Conservation (phyloP, 1,140 invertebrate species). For the Phenacoccus solenopsis region DNA sequence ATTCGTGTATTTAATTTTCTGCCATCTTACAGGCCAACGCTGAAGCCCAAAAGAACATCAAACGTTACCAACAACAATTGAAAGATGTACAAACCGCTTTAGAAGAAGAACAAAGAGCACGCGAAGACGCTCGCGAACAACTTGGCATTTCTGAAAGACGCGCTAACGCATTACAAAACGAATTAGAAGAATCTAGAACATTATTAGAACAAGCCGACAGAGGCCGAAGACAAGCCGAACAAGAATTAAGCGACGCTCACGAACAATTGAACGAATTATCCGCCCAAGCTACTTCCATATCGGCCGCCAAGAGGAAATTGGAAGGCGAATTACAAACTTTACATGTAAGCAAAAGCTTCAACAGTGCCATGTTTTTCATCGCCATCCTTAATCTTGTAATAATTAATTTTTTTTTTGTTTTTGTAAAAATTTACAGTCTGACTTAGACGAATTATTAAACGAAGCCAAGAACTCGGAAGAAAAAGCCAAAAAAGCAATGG, state of each 20-base stretch:
- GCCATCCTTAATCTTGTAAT: not conserved
- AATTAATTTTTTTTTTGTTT: conserved; percentile 9
- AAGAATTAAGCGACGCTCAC: conserved; percentile 89
- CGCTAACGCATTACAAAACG: conserved; percentile 86
- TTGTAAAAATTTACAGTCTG: conserved; percentile 51
- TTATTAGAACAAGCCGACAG: conserved; percentile 93
- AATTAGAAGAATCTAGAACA: conserved; percentile 90
- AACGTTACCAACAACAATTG: conserved; percentile 92
- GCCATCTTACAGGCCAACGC: conserved; percentile 60
- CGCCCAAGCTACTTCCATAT: conserved; percentile 81
- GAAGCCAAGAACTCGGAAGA: conserved; percentile 93
- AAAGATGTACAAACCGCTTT: conserved; percentile 88
- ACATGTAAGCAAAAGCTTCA: conserved; percentile 47
- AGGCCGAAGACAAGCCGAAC: conserved; percentile 89
- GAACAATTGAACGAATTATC: conserved; percentile 93
- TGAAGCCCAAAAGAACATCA: conserved; percentile 98
- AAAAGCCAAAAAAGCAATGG: conserved; percentile 96
- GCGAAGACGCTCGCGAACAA: conserved; percentile 93
- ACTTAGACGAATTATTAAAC: conserved; percentile 90
- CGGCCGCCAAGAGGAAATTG: conserved; percentile 93
- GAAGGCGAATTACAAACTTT: conserved; percentile 93
- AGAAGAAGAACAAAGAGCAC: conserved; percentile 93
- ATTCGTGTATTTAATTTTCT: not conserved
- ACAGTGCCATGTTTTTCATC: not conserved
- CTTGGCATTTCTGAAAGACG: conserved; percentile 91